Evolutionary conservation across 2,797 vertebrate species (phyloP), one percentile per base, ranked within the genome.

Genomic region (Myotis pilosus): DNA sequence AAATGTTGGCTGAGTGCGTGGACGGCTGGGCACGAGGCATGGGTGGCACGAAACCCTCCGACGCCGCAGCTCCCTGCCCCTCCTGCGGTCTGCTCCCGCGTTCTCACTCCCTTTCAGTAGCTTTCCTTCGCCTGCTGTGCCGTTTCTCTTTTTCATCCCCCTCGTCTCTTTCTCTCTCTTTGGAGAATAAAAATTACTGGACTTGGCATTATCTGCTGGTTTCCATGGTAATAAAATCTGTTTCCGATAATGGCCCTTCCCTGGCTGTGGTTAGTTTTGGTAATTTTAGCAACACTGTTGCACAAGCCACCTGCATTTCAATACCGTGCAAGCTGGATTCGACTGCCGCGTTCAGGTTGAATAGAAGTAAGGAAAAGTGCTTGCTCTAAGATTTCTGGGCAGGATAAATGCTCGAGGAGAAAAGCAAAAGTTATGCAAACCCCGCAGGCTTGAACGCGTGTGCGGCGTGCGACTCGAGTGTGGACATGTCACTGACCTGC

Each of bases 221-320:
- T 98, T 98, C 98, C 98, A 98, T 98, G 98, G 98, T 57, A 97
- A 98, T 98, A 95, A 97, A 98, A 98, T 97, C 96, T 95, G 97
- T 96, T 98, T 97, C 97, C 95, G 97, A 98, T 97, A 98, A 97
- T 66, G 97, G 97, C 96, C 84, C 97, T 98, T 98, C 96, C 95
- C 97, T 94, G 94, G 97, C 94, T 95, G 49, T 74, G 94, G 96
- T 5, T 96, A 97, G 97, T 93, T 96, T 97, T 96, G 98, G 98
- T 96, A 97, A 98, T 98, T 98, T 98, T 94, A 97, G 97, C 91
- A 98, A 97, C 97, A 92, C 96, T 96, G 96, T 5, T 96, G 97
- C 93, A 60, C 80, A 96, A 96, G 96, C 97, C 97, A 97, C 97
- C 97, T 97, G 96, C 97, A 95, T 97, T 97, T 97, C 97, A 97